These are phyloP conservation scores for Falco rusticolus DNA, from an alignment of 2,797 vertebrate species.

Conservation along the genomic window DNA sequence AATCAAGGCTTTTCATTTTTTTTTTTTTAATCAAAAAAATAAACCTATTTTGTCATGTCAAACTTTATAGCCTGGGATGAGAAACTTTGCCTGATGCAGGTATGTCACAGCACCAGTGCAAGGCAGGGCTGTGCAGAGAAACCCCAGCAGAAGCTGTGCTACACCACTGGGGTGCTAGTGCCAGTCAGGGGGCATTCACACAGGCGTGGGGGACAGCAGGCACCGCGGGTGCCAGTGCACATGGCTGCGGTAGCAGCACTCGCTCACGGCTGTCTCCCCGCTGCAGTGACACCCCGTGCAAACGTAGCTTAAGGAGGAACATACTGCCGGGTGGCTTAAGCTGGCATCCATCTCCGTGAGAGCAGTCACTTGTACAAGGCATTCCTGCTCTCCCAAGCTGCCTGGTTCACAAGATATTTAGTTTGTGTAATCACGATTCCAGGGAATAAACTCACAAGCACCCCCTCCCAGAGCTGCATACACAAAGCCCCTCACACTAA, in stretches of 20 bases:
- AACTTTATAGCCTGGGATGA: neutral
- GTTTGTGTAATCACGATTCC: neutral
- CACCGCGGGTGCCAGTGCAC: neutral
- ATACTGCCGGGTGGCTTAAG: neutral
- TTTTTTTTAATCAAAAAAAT: neutral
- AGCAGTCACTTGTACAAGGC: neutral
- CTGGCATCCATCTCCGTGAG: neutral
- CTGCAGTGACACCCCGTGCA: neutral
- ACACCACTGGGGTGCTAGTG: neutral
- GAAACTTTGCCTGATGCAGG: neutral
- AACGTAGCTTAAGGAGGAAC: neutral
- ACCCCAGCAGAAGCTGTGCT: neutral
- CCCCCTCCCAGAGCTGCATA: neutral
- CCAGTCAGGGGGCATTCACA: accelerated
- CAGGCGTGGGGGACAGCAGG: neutral
- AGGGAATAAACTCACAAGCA: neutral
- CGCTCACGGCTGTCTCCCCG: accelerated
- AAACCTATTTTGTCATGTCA: neutral
- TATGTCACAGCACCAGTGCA: accelerated
- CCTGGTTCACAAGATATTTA: neutral
- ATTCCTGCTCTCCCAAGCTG: neutral
- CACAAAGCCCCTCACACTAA: neutral
- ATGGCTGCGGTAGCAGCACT: accelerated
- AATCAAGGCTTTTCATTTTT: neutral
- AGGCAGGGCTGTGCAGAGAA: neutral